Conservation (phyloP, 2,888 invertebrate genomes). For the Griposia aprilina region DNA sequence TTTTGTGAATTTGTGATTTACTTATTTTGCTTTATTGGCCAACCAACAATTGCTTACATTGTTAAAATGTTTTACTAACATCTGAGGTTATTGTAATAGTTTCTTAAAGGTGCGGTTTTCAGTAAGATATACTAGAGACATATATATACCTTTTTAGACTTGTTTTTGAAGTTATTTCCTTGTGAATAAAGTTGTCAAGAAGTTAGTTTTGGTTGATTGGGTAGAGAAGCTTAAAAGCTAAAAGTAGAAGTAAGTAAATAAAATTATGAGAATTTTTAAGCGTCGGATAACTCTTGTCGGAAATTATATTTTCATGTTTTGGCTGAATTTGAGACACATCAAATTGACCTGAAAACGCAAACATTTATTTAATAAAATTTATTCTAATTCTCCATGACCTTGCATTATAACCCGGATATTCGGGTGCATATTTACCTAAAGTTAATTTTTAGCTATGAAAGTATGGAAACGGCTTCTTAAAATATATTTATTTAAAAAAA, state of each 20-base stretch:
- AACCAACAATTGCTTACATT: not conserved
- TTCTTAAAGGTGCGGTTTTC: not conserved
- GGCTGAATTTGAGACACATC: not conserved
- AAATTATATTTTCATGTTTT: not conserved
- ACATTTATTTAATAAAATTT: not conserved
- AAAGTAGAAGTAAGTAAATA: not conserved
- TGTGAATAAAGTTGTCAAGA: not conserved
- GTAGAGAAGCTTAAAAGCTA: too few species aligned
- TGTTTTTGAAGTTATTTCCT: not conserved
- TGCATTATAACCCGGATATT: not conserved
- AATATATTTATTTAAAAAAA: too few species aligned
- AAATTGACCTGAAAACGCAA: not conserved
- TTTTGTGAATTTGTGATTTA: conserved; percentile 10
- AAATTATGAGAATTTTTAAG: not conserved
- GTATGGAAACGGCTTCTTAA: too few species aligned
- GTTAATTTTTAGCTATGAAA: too few species aligned
- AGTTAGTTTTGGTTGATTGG: not conserved
- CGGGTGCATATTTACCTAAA: too few species aligned
- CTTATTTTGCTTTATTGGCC: not conserved
- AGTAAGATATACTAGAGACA: not conserved
- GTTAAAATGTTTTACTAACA: not conserved
- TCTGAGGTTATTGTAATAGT: not conserved
- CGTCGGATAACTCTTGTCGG: not conserved
- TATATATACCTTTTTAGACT: too few species aligned
- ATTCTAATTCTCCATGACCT: not conserved